A percentile compares a stretch with the other conserved stretches of the same genome.
phyloP scores from a whole-genome alignment of 2,888 invertebrate genomes.

The Odontomyia ornata region DNA sequence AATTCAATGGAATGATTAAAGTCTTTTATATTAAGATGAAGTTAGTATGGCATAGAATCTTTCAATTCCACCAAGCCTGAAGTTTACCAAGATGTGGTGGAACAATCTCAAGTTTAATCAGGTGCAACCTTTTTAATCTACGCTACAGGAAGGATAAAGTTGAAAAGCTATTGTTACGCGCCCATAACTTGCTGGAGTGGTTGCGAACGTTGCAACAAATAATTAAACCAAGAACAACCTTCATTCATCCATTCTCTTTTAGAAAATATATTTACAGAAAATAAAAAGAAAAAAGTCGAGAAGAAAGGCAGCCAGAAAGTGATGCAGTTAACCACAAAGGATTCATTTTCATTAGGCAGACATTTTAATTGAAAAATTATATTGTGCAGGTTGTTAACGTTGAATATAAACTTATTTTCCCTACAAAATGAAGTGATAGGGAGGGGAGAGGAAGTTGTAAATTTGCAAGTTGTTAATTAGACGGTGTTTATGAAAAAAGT shows the following conservation, averaged over 20 bases:
- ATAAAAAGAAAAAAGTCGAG: background rate
- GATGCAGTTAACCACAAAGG: background rate
- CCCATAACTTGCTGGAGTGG: background rate
- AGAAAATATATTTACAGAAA: background rate
- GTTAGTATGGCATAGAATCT: background rate
- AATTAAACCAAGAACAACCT: constrained; percentile 17
- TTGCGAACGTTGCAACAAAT: constrained; percentile 1
- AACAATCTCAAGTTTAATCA: background rate
- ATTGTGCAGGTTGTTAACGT: background rate
- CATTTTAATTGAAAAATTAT: constrained; percentile 9
- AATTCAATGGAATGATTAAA: constrained; percentile 7
- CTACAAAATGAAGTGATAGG: too few relatives aligned
- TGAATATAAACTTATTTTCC: too few relatives aligned
- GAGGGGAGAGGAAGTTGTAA: too few relatives aligned
- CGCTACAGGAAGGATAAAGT: background rate
- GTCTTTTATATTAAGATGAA: background rate
- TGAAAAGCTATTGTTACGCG: background rate
- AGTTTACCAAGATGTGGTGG: background rate
- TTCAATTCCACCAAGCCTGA: background rate
- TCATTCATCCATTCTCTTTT: constrained; percentile 9
- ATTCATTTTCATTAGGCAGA: constrained; percentile 12
- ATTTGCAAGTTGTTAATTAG: too few relatives aligned
- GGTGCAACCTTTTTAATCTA: constrained; percentile 10
- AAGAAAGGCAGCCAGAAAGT: background rate
- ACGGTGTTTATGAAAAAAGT: too few relatives aligned